Conservation (phyloP, 2,113 vertebrate genomes). For the Paralichthys olivaceus region DNA sequence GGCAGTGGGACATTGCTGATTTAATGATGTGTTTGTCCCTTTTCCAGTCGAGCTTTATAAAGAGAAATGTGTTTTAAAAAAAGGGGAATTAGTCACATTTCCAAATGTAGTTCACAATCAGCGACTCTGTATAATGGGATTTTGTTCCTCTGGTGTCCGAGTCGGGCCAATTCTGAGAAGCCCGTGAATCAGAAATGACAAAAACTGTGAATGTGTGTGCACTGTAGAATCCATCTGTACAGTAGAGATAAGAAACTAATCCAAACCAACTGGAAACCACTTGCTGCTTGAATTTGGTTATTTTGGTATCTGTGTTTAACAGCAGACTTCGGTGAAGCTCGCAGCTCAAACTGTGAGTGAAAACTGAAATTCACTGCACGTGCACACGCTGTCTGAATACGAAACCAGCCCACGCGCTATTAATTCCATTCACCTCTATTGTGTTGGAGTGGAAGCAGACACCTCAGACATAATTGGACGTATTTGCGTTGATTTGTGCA, state of each 20-base stretch:
- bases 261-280: conserved; percentile 37
- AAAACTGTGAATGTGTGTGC: conserved; percentile 36
- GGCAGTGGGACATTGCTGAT: conserved; percentile 52
- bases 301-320: conserved; percentile 48
- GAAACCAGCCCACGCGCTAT: too few relatives aligned
- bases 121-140: conserved; percentile 38
- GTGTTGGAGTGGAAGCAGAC: too few relatives aligned
- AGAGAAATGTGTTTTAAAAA: neutral
- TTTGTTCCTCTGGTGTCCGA: conserved; percentile 49
- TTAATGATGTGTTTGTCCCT: conserved; percentile 64
- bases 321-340: conserved; percentile 44
- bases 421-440: too few relatives aligned
- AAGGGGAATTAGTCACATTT: conserved; percentile 36
- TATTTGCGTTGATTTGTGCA: neutral
- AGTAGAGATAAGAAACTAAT: conserved; percentile 71
- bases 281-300: conserved; percentile 42
- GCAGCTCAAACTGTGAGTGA: too few relatives aligned
- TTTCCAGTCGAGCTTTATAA: conserved; percentile 38
- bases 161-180: conserved; percentile 39
- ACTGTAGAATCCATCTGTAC: conserved; percentile 60
- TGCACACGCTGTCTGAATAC: too few relatives aligned
- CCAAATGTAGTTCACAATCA: conserved; percentile 55
- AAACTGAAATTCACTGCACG: too few relatives aligned
- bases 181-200: conserved; percentile 55
- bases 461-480: too few relatives aligned